Conservation (phyloP, 2,888 invertebrate genomes). For the Limnephilus marmoratus region DNA sequence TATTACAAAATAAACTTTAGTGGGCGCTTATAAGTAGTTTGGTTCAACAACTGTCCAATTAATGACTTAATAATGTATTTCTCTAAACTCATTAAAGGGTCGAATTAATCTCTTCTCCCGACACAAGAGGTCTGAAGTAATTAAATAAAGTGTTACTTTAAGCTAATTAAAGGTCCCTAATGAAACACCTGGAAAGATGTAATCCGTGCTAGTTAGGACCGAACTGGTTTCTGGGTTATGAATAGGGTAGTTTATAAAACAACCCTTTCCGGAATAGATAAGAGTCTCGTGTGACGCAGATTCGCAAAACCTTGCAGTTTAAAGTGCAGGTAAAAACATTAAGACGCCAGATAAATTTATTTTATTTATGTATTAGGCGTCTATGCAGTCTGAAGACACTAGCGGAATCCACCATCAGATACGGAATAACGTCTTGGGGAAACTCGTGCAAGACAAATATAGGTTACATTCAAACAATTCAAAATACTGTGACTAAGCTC, state of each 20-base stretch:
- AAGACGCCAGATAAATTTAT: background rate
- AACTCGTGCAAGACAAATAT: no score
- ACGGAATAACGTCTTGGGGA: no score
- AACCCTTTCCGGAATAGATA: background rate
- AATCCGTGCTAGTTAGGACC: background rate
- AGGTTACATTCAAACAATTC: no score
- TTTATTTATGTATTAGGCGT: no score
- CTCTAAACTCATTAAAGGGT: background rate
- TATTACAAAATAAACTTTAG: background rate
- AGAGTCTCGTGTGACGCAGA: background rate
- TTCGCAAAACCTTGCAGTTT: background rate
- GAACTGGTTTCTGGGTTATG: background rate
- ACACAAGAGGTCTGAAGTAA: constrained; percentile 14
- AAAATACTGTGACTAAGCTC: no score
- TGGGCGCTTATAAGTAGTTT: background rate
- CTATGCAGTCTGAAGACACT: no score
- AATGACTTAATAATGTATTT: background rate
- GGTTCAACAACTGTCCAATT: background rate
- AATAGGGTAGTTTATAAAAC: background rate
- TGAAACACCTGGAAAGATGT: background rate
- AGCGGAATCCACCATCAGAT: no score
- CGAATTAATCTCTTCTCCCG: background rate
- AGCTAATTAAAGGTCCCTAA: constrained; percentile 6
- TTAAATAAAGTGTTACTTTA: constrained; percentile 22
- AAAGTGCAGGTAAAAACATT: background rate